These are phyloP conservation scores for Melikaiella ostensackeni DNA, from an alignment of 2,888 invertebrate species.

Conservation along the genomic window DNA sequence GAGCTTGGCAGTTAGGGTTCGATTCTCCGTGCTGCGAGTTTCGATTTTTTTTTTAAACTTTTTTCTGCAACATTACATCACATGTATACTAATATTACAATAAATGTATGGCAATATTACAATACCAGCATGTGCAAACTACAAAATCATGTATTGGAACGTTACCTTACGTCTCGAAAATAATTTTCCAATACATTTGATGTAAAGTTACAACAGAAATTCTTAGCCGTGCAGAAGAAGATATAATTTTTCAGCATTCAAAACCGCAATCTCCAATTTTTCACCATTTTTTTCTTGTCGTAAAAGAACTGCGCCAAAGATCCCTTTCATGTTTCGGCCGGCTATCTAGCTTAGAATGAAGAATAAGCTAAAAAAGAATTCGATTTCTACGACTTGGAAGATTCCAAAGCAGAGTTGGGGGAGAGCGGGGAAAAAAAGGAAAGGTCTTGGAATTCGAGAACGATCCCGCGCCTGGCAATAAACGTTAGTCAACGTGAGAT, in stretches of 20 bases:
- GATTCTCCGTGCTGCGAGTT: no score
- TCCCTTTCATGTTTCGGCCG: neutral
- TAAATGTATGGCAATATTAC: no score
- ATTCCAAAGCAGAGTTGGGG: slow-evolving; percentile 16
- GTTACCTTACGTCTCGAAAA: no score
- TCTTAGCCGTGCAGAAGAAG: no score
- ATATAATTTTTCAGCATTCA: neutral
- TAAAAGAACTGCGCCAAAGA: neutral
- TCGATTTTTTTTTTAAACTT: no score
- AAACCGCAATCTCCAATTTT: neutral
- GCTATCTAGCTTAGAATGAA: slow-evolving; percentile 11
- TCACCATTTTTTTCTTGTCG: neutral
- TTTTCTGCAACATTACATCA: no score
- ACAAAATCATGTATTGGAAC: no score
- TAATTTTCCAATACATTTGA: no score
- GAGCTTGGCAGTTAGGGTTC: no score
- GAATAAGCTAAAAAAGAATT: neutral
- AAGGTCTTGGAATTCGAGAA: slow-evolving; percentile 52
- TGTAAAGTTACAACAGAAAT: no score
- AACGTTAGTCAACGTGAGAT: slow-evolving; percentile 61
- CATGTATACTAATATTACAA: no score
- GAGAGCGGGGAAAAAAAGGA: slow-evolving; percentile 42
- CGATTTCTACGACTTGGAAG: neutral
- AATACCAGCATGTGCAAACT: no score
- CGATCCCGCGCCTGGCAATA: slow-evolving; percentile 57